Evolutionary conservation across 2,113 vertebrate species (phyloP), one percentile per base, ranked within the genome.

Genomic region (Donacobius atricapilla): DNA sequence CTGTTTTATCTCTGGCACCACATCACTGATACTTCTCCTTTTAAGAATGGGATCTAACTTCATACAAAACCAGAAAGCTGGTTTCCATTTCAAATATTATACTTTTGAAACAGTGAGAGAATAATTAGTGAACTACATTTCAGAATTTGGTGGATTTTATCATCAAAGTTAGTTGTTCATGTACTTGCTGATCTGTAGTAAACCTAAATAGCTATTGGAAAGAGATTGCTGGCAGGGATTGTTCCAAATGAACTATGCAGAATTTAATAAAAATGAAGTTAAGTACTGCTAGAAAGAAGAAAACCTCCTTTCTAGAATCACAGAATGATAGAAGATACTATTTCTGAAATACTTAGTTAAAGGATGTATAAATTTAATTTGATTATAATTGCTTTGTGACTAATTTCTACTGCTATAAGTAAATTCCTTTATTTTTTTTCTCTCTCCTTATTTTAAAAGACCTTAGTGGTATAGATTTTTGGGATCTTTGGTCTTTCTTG

Each of bases 11-110:
- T 95, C 66, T 20, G 6, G 47, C 50, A 76, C 27, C 37, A 18
- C 14, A 7, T 70, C 84, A 50, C 53, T 83, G 47, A 87, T 72
- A 91, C 33, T 94, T 94, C 54, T 81, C 57, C 73, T 64, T 83
- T 75, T 90, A 83, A 91, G 92, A 83, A 42, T 83, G 23, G 39
- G 35, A 80, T 95, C 91, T 54, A 60, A 37, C 89, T 94, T 87
- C 86, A 68, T 96, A 56, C 23, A 92, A 97, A 97, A 90, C 33
- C 80, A 94, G 83, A 95, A 89, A 83, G 45, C 53, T 95, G 39
- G 35, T 27, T 60, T 76, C 71, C 93, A 79, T 96, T 95, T 97
- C 86, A 83, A 85, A 89, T 39, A 93, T 93, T 92, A 87, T 60
- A 21, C 71, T 76, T 92, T 92, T 60, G 91, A 97, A 97, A 95